Conservation (phyloP, 30 jellyfish, hydroid and myxozoan genomes). For the Cassiopea xamachana region DNA sequence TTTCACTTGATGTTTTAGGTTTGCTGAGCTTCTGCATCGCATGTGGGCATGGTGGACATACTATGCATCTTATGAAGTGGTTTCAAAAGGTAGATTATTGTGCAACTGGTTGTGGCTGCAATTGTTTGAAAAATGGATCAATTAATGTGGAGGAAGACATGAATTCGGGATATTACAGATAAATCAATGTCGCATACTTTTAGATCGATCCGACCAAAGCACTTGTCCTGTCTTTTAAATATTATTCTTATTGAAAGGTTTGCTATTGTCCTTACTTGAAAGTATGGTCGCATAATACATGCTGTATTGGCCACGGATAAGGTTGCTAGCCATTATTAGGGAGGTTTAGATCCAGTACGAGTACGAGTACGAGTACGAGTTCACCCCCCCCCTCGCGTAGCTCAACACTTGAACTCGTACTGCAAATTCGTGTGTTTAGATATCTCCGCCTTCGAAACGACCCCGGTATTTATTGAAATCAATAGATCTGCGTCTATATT, state of each 20-base stretch:
- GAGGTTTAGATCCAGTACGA: no score
- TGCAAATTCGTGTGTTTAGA: no score
- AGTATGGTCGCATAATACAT: no score
- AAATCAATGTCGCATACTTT: not conserved
- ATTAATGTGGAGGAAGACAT: slow-evolving; percentile 50
- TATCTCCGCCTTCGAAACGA: no score
- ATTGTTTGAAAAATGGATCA: slow-evolving; percentile 87
- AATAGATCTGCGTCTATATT: no score
- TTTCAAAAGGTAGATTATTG: slow-evolving; percentile 85
- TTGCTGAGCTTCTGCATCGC: slow-evolving; percentile 92
- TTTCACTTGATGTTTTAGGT: slow-evolving; percentile 56
- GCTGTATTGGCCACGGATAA: no score
- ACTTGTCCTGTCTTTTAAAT: not conserved
- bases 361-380: no score
- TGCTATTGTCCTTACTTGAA: not conserved
- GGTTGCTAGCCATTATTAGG: no score
- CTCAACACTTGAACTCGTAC: no score
- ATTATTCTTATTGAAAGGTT: not conserved
- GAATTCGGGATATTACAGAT: slow-evolving; percentile 6
- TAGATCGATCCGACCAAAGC: not conserved
- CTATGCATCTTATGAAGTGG: slow-evolving; percentile 93
- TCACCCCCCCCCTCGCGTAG: no score
- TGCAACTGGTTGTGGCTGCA: slow-evolving; percentile 99
- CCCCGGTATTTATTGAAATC: no score
- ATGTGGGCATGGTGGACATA: slow-evolving; percentile 99